A percentile compares a stretch with the other conserved stretches of the same genome.
Conservation (phyloP, 2,797 vertebrate species). For the Sus cebifrons region DNA sequence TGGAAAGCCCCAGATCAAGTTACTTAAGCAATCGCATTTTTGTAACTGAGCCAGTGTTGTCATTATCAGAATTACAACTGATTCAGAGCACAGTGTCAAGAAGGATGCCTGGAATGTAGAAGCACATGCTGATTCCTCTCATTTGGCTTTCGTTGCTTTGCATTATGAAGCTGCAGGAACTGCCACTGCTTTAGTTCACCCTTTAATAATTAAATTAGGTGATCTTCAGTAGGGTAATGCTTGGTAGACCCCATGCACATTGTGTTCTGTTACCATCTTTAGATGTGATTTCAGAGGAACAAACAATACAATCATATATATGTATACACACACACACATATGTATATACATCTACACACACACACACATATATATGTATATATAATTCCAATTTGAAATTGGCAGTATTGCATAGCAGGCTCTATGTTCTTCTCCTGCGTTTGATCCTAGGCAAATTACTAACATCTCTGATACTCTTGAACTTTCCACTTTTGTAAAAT, state of each 20-base stretch:
- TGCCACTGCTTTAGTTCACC: not conserved
- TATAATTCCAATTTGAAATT: not conserved
- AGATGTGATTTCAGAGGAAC: not conserved
- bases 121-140: slow-evolving; percentile 67
- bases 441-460: not conserved
- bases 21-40: slow-evolving; percentile 80
- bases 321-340: not conserved
- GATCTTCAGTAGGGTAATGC: not conserved
- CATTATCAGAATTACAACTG: slow-evolving; percentile 84
- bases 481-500: not conserved
- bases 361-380: not conserved
- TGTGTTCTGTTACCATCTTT: slow-evolving; percentile 25
- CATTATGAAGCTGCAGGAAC: slow-evolving; percentile 14
- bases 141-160: slow-evolving; percentile 49
- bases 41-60: slow-evolving; percentile 83
- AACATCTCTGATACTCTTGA: slow-evolving; percentile 7
- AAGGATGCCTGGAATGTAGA: slow-evolving; percentile 64
- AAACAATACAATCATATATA: not conserved
- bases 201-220: slow-evolving; percentile 45
- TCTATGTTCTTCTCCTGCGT: not conserved
- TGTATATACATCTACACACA: too few species aligned
- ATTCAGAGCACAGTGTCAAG: slow-evolving; percentile 67
- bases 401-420: not conserved
- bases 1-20: slow-evolving; percentile 75
- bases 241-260: not conserved